These are phyloP conservation scores for Rallus crepitans DNA, from an alignment of 2,797 vertebrate genomes.

Conservation along the genomic window DNA sequence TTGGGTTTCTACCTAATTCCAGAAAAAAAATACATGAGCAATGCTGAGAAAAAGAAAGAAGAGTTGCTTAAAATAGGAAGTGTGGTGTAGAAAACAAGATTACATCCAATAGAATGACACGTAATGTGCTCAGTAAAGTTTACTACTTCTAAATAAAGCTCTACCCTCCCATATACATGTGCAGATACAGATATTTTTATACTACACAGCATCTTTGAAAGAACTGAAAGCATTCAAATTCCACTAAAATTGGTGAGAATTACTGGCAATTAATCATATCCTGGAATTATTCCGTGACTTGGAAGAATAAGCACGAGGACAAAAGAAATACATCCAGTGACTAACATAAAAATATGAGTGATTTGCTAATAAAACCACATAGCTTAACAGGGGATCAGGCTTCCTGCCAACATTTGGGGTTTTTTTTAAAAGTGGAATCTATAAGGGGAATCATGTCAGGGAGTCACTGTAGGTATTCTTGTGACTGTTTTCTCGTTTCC, in stretches of 20 bases:
- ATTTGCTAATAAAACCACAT: neutral
- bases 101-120: neutral
- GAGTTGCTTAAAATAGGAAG: neutral
- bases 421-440: neutral
- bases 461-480: neutral
- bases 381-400: neutral
- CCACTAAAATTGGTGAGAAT: neutral
- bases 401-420: neutral
- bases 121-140: neutral
- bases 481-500: neutral
- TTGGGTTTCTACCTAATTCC: neutral
- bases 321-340: neutral
- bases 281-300: neutral
- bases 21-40: neutral
- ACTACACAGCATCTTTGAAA: neutral
- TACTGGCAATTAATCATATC: conserved; percentile 1
- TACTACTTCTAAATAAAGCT: neutral
- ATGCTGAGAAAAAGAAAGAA: neutral
- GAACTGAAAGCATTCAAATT: neutral
- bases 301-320: neutral
- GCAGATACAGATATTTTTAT: neutral
- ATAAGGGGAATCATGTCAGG: neutral
- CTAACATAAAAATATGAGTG: neutral
- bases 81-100: neutral
- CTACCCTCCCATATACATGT: neutral